phyloP scores from a whole-genome alignment of 2,797 vertebrate species.

The Ceyx erithaca region DNA sequence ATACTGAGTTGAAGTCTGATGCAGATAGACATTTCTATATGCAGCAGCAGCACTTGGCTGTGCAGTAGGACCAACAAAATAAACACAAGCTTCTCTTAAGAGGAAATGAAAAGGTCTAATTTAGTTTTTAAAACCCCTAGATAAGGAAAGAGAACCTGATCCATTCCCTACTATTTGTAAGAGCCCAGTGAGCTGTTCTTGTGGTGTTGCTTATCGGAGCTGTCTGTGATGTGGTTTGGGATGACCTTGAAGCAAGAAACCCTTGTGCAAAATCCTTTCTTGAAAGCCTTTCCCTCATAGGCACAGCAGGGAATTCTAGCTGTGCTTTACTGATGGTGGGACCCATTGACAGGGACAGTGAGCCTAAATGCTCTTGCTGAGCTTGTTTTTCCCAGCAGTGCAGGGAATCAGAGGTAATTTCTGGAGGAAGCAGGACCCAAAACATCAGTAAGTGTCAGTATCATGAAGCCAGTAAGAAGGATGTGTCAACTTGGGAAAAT shows the following conservation, averaged over 20 bases:
- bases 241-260: constrained; percentile 15
- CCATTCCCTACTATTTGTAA: neutral
- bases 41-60: neutral
- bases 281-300: neutral
- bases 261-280: neutral
- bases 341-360: neutral
- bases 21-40: neutral
- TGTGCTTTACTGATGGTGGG: neutral
- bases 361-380: neutral
- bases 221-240: neutral
- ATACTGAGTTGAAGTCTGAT: neutral
- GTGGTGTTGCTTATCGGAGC: neutral
- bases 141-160: neutral
- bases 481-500: neutral
- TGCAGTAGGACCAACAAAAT: neutral
- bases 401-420: neutral
- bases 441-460: neutral
- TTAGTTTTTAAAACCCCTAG: neutral
- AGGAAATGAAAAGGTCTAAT: neutral
- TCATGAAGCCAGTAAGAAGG: neutral
- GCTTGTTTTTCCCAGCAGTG: neutral
- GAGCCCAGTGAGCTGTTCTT: neutral
- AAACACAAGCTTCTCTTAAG: neutral
- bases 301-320: neutral
- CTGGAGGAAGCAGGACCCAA: neutral